Evolutionary conservation across 1,140 invertebrate species (phyloP).

Genomic region (Globodera rostochiensis): DNA sequence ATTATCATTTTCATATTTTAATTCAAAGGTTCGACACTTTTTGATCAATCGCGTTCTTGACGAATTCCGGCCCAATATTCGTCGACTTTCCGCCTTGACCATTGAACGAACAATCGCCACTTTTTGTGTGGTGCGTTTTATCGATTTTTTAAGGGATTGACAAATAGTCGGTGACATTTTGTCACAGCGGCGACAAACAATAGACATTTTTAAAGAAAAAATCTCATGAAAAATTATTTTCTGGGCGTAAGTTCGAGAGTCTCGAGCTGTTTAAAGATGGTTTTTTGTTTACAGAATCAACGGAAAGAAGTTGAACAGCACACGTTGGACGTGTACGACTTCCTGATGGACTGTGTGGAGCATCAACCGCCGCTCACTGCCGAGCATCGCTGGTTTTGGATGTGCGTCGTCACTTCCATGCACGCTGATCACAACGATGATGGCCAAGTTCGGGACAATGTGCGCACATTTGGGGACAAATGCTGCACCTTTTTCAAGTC

Average conservation of each 20-base stretch:
- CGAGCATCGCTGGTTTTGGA: slow-evolving; percentile 3
- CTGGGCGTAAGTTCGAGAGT: background rate
- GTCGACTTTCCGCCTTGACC: background rate
- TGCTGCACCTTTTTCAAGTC: slow-evolving; percentile 10
- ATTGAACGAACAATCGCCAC: background rate
- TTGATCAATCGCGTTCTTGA: background rate
- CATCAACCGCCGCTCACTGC: background rate
- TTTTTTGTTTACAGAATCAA: background rate
- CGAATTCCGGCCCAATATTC: background rate
- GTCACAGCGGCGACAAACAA: too few relatives aligned
- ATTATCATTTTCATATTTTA: too few relatives aligned
- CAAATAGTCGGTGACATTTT: too few relatives aligned
- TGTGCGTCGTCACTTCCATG: slow-evolving; percentile 8
- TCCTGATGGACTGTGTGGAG: slow-evolving; percentile 15
- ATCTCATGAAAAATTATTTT: background rate
- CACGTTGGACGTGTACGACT: slow-evolving; percentile 14
- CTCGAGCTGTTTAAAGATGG: too few relatives aligned
- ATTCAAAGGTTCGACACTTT: background rate
- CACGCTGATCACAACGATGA: slow-evolving; percentile 1
- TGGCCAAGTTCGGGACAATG: slow-evolving; percentile 7
- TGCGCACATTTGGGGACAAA: slow-evolving; percentile 6
- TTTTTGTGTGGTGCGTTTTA: background rate
- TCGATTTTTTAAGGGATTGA: background rate
- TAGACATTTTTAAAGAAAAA: too few relatives aligned
- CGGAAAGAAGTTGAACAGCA: background rate